Conservation (phyloP, 2,797 vertebrate genomes). For the Hyperoplus lanceolatus region DNA sequence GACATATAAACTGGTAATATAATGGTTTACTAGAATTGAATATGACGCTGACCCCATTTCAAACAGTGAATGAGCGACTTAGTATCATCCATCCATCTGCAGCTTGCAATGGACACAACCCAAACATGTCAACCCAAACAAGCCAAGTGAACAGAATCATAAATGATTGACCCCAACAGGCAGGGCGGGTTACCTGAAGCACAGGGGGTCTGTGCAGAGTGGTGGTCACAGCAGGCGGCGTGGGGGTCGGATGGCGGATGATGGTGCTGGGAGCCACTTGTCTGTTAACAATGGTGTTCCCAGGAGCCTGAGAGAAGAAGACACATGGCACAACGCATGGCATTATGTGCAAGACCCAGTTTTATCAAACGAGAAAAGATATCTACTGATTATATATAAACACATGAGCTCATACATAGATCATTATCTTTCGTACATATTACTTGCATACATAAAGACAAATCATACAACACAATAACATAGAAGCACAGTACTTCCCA, state of each 20-base stretch:
- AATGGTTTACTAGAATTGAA: background rate
- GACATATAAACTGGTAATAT: background rate
- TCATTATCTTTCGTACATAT: background rate
- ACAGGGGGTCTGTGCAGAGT: conserved; percentile 93
- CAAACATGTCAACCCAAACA: background rate
- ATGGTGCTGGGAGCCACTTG: conserved; percentile 92
- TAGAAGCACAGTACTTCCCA: background rate
- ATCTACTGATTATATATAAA: background rate
- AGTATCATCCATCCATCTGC: background rate
- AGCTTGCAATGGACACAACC: background rate
- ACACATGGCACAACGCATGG: background rate
- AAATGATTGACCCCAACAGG: background rate
- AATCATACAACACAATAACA: background rate
- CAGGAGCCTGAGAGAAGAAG: conserved; percentile 86
- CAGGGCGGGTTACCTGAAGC: conserved; percentile 86
- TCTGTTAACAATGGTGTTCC: conserved; percentile 90
- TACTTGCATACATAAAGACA: background rate
- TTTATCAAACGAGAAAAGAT: background rate
- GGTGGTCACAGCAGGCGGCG: conserved; percentile 88
- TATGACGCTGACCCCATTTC: background rate
- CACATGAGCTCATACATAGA: background rate
- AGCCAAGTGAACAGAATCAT: background rate
- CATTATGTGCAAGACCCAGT: background rate
- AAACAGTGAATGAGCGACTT: conserved; percentile 13
- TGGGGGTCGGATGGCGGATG: conserved; percentile 92